Base-by-base conservation (phyloP, 2,888 invertebrate genomes). In the Oligia fasciuncula region DNA sequence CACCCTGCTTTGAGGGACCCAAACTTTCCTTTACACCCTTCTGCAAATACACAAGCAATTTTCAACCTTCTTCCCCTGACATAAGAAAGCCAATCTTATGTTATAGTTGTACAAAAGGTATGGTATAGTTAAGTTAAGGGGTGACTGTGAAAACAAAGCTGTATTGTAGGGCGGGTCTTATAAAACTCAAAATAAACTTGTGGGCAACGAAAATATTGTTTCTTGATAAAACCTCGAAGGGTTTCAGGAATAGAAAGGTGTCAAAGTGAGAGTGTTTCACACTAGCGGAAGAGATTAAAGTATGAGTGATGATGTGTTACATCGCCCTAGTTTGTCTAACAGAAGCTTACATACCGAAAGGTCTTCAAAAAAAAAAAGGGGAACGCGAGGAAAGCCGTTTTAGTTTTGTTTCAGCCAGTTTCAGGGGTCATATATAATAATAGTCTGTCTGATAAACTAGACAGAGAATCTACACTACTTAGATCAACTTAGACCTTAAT, bases 131-230 rank as follows among this genome's bases (percentile, higher is more conserved):
- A 79, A 70, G 67, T 80, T 88, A 79, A 88, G 89, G 93, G 91
- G 91, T 90, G 92, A 87, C 85, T 91, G 87, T 87, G 84, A 93
- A 92, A 94, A 93, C 93, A 93, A 93, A 91, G 90, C 87, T 83
- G 85, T 89, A 75, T 77, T 80, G 40, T 83, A 80, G 84, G 87
- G 85, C 67, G 83, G 78, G 70, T 78, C 75, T 63, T 85, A 81
- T 81, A 75, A 76, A 81, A 85, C 80, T 82, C 67, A 81, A 86
- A 89, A 88, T 88, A 89, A 89, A 88, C 83, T 81, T 49, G 68
- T 46, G 60, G 67, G 51, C 65, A 81, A 89, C 63, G 66, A 89
- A 77, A 89, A 89, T 89, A 89, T 88, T 88, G 76, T 85, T 81
- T 72, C 72, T 86, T 85, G 83, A 88, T 88, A 86, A 84, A 83